These are phyloP conservation scores for Peromyscus nudipes DNA, from an alignment of 2,797 vertebrate species.

Conservation along the genomic window DNA sequence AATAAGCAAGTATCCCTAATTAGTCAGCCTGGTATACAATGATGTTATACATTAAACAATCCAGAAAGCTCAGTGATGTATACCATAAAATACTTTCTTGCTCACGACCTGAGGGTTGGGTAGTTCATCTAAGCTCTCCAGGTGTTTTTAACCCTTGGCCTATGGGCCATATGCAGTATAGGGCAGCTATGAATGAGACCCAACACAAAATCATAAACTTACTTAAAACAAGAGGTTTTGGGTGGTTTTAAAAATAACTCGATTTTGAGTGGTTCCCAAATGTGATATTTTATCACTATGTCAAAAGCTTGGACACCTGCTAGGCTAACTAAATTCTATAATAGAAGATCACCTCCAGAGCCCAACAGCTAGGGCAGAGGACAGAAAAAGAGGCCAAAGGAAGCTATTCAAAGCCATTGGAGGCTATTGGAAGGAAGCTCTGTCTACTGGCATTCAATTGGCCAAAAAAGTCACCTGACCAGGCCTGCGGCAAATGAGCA, in stretches of 20 bases:
- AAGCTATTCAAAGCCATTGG: neutral
- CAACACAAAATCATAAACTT: neutral
- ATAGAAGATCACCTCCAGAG: neutral
- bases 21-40: neutral
- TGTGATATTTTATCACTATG: neutral
- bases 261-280: neutral
- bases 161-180: no score
- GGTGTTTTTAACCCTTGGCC: neutral
- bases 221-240: neutral
- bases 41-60: neutral
- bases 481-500: neutral
- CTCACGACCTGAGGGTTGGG: neutral
- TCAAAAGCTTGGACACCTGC: neutral
- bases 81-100: conserved; percentile 23
- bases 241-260: neutral
- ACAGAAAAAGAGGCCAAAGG: neutral
- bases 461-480: neutral
- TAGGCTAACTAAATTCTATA: neutral
- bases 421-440: neutral
- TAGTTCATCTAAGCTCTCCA: neutral
- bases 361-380: neutral
- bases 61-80: neutral
- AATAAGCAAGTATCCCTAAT: neutral
- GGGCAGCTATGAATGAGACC: neutral
- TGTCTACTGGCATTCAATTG: neutral